Percentiles rank a stretch among this genome's conserved stretches.
Evolutionary conservation across 2,113 vertebrate species (phyloP).

Genomic region (Spheniscus mendiculus): DNA sequence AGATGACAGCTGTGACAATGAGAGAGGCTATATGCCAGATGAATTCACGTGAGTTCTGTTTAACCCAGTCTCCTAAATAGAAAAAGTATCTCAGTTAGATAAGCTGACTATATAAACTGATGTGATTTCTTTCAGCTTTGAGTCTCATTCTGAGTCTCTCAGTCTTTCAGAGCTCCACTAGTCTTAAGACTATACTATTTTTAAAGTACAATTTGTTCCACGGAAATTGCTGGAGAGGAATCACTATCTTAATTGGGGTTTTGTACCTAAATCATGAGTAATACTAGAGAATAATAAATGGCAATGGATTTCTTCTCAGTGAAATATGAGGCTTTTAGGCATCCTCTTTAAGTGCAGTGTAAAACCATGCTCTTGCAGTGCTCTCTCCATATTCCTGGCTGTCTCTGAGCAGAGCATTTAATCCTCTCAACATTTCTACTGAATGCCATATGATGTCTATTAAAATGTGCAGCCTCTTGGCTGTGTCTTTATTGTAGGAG

Average conservation of each 20-base stretch:
- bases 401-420: background rate
- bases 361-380: background rate
- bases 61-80: background rate
- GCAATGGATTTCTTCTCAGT: background rate
- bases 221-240: background rate
- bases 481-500: background rate
- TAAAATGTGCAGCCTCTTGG: background rate
- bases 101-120: background rate
- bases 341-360: background rate
- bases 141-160: background rate
- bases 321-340: background rate
- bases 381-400: background rate
- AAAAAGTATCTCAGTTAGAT: background rate
- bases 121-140: background rate
- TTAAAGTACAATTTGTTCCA: background rate
- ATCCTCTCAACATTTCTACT: background rate
- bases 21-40: slow-evolving; percentile 80
- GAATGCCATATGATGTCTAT: background rate
- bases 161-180: background rate
- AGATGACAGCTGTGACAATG: slow-evolving; percentile 74
- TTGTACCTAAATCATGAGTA: background rate
- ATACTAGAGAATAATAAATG: background rate
- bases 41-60: slow-evolving; percentile 72
- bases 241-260: background rate
- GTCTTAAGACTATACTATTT: background rate